Conservation (phyloP, 2,113 vertebrate species). For the Mormyrus lacerda region DNA sequence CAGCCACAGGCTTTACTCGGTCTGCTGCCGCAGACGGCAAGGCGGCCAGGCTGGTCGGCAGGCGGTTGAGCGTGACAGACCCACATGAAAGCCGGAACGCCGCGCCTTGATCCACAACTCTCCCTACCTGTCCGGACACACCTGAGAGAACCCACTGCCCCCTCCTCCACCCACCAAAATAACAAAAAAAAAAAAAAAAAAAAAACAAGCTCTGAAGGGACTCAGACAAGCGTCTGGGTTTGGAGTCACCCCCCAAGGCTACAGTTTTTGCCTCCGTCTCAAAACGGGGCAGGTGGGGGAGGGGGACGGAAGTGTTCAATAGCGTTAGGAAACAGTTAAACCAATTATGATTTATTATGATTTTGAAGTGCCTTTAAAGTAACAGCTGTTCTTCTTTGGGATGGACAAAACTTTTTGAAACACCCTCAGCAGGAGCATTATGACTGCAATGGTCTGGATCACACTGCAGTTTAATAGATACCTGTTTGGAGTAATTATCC, state of each 20-base stretch:
- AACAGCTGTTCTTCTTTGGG: constrained; percentile 51
- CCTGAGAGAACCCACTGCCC: constrained; percentile 61
- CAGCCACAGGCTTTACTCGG: constrained; percentile 51
- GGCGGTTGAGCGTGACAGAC: constrained; percentile 67
- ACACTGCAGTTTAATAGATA: constrained; percentile 81
- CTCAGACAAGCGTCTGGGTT: constrained; percentile 44
- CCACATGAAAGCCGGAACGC: constrained; percentile 70
- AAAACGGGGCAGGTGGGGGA: neutral
- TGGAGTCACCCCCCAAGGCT: neutral
- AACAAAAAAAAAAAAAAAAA: constrained; percentile 21
- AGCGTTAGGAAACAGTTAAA: neutral
- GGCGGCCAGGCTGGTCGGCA: constrained; percentile 71
- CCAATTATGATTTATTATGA: neutral
- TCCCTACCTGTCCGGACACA: constrained; percentile 67
- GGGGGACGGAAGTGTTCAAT: neutral
- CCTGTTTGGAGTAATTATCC: constrained; percentile 96
- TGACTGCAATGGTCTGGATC: constrained; percentile 65
- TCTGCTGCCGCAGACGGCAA: constrained; percentile 66
- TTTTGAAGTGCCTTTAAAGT: constrained; percentile 29
- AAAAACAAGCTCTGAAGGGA: constrained; percentile 45
- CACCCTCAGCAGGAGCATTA: constrained; percentile 24
- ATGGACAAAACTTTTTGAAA: neutral
- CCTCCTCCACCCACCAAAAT: neutral
- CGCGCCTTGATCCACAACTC: constrained; percentile 73
- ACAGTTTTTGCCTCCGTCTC: neutral